Conservation (phyloP, 2,797 vertebrate genomes). For the Sternarchorhynchus goeldii region DNA sequence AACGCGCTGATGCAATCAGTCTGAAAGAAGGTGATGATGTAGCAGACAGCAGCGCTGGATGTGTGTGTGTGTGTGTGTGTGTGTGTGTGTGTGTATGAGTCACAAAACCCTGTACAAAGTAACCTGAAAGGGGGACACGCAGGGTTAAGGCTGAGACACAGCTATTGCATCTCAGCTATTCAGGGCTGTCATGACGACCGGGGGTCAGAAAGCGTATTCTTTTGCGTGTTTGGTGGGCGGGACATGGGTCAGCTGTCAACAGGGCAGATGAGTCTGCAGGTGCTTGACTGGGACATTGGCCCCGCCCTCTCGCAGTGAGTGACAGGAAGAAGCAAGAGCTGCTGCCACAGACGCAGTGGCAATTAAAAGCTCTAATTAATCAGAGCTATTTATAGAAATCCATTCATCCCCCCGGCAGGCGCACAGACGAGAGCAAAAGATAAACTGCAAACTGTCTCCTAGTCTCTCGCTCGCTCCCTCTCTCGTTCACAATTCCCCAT, state of each 20-base stretch:
- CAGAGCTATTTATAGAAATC: slow-evolving; percentile 76
- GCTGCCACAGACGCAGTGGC: slow-evolving; percentile 61
- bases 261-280: slow-evolving; percentile 63
- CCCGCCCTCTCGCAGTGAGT: slow-evolving; percentile 45
- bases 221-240: slow-evolving; percentile 39
- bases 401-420: slow-evolving; percentile 66
- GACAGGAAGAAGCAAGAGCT: slow-evolving; percentile 52
- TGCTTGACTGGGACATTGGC: slow-evolving; percentile 44
- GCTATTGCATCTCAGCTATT: slow-evolving; percentile 37
- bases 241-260: slow-evolving; percentile 52
- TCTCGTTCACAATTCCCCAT: slow-evolving; percentile 8
- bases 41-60: slow-evolving; percentile 22
- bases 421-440: slow-evolving; percentile 58
- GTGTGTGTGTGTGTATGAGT: slow-evolving; percentile 11
- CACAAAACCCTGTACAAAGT: slow-evolving; percentile 5
- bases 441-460: slow-evolving; percentile 54
- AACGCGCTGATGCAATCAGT: slow-evolving; percentile 70
- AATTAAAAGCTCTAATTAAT: slow-evolving; percentile 79
- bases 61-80: slow-evolving; percentile 20
- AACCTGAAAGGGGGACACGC: slow-evolving; percentile 32
- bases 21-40: slow-evolving; percentile 42
- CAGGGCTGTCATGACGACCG: slow-evolving; percentile 41
- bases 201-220: slow-evolving; percentile 14
- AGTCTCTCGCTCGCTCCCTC: slow-evolving; percentile 40
- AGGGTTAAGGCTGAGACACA: slow-evolving; percentile 28